Conservation (phyloP, 2,113 vertebrate genomes). For the Mystacornis crossleyi region DNA sequence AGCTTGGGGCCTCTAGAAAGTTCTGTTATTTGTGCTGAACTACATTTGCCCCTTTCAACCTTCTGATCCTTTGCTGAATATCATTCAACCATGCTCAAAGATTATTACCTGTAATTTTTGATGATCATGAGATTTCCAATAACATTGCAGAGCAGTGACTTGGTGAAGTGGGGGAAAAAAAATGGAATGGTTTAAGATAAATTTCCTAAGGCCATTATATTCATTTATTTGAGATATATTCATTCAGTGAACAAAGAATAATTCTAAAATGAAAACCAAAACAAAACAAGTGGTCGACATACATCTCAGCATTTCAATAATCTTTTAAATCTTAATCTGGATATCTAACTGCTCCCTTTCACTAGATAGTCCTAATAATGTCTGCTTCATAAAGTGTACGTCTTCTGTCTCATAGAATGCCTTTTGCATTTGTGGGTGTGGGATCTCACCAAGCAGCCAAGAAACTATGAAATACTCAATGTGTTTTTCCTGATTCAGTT, state of each 20-base stretch:
- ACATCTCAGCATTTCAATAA: background rate
- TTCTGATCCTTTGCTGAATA: background rate
- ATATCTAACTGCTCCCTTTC: background rate
- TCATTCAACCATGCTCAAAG: background rate
- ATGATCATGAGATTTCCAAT: background rate
- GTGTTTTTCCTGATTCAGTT: background rate
- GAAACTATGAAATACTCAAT: background rate
- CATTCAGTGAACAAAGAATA: background rate
- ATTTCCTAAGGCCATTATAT: background rate
- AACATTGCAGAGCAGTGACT: background rate
- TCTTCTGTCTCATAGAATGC: background rate
- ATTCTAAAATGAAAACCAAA: background rate
- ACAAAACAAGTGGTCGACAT: background rate
- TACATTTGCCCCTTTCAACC: background rate
- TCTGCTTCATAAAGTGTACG: fast-evolving
- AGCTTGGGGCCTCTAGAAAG: background rate
- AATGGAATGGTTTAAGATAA: background rate
- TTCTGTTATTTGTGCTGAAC: background rate
- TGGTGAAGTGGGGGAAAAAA: fast-evolving
- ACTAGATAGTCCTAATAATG: background rate
- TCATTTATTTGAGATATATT: background rate
- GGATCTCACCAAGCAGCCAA: background rate
- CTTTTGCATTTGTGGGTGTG: background rate
- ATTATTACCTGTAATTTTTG: background rate
- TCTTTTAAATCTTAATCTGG: background rate